These are phyloP conservation scores for Vesta saturnalis DNA, from an alignment of 2,888 invertebrate species.

Conservation along the genomic window DNA sequence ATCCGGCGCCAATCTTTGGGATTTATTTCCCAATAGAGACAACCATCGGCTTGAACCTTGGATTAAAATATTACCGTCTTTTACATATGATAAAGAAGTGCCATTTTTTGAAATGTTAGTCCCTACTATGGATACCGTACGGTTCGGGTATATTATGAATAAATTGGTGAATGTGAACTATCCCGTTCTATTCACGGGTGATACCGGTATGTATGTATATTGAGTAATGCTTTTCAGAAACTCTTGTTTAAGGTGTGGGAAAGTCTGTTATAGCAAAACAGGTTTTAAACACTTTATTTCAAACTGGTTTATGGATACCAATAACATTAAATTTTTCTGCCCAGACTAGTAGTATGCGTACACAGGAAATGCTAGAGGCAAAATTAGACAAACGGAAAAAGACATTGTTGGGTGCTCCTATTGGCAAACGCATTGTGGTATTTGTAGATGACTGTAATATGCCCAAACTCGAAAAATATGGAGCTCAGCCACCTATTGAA, in stretches of 20 bases:
- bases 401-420: conserved; percentile 82
- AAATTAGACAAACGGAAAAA: conserved; percentile 86
- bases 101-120: conserved; percentile 92
- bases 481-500: conserved; percentile 93
- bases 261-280: conserved; percentile 88
- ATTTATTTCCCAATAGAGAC: conserved; percentile 78
- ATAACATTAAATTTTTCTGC: conserved; percentile 90
- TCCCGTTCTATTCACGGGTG: conserved; percentile 91
- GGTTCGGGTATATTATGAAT: conserved; percentile 84
- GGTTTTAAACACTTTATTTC: conserved; percentile 72
- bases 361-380: conserved; percentile 86
- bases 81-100: conserved; percentile 72
- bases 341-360: conserved; percentile 86
- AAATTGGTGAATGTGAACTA: conserved; percentile 76
- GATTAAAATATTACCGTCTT: conserved; percentile 80
- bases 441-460: conserved; percentile 95
- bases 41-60: conserved; percentile 78
- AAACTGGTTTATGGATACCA: conserved; percentile 73
- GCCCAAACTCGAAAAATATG: conserved; percentile 88
- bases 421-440: conserved; percentile 82
- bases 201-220: too few species aligned
- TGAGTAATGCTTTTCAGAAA: too few species aligned
- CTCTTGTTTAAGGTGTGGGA: conserved; percentile 92
- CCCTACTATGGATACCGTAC: conserved; percentile 90
- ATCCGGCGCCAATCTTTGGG: conserved; percentile 76